phyloP scores from a whole-genome alignment of 2,888 invertebrate species.

The Epirrita christyi region DNA sequence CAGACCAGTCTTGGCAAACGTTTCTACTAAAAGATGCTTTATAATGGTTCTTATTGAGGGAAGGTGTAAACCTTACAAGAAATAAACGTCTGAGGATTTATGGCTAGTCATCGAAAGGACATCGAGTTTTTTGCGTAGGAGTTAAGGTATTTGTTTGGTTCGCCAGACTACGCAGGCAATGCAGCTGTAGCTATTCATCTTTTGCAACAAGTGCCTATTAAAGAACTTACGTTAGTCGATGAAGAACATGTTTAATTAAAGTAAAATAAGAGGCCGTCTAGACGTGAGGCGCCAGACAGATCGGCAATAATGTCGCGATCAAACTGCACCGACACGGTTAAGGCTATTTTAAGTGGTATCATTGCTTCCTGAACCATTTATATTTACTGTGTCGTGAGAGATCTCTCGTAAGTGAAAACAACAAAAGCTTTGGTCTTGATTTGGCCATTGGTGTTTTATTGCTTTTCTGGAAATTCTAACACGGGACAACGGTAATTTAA shows the following conservation, averaged over 20 bases:
- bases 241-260: conserved; percentile 50
- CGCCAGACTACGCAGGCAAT: conserved; percentile 13
- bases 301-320: conserved; percentile 47
- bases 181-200: conserved; percentile 30
- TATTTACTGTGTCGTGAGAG: conserved; percentile 38
- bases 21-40: conserved; percentile 8
- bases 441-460: not conserved
- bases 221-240: conserved; percentile 40
- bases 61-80: conserved; percentile 13
- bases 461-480: not conserved
- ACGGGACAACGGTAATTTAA: not conserved
- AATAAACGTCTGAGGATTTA: conserved; percentile 23
- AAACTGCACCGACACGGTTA: conserved; percentile 48
- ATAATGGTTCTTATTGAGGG: conserved; percentile 3
- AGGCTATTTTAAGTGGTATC: conserved; percentile 57
- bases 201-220: conserved; percentile 37
- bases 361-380: conserved; percentile 55
- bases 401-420: conserved; percentile 27
- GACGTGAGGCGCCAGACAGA: conserved; percentile 57
- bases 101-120: conserved; percentile 30
- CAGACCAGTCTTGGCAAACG: conserved; percentile 16
- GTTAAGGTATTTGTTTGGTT: conserved; percentile 22
- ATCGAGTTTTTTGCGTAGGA: conserved; percentile 28
- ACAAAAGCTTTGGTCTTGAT: not conserved
- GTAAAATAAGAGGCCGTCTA: conserved; percentile 53